Conservation (phyloP, 2,797 vertebrate species). For the Triplophysa yarkandensis region DNA sequence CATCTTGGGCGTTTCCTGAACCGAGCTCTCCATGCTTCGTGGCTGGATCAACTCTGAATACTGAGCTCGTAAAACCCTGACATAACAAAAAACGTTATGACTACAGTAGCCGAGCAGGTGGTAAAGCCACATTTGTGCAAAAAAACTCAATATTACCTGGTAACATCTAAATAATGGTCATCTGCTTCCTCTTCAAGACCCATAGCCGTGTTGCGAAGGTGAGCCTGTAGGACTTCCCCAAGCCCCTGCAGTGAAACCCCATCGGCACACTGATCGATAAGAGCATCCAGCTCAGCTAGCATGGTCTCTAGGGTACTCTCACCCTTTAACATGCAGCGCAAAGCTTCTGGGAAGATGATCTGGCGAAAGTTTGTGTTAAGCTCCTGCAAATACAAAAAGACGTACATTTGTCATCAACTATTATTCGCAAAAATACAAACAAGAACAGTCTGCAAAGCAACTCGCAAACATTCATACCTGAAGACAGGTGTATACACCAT, state of each 20-base stretch:
- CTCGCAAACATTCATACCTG: conserved; percentile 76
- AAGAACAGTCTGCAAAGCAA: background rate
- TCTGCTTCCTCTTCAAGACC: conserved; percentile 87
- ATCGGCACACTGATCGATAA: conserved; percentile 94
- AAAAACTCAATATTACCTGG: conserved; percentile 73
- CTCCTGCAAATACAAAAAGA: conserved; percentile 74
- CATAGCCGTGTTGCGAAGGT: conserved; percentile 82
- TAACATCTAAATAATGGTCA: conserved; percentile 88
- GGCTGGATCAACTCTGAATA: conserved; percentile 98
- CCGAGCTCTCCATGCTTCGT: conserved; percentile 79
- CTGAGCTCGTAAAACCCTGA: conserved; percentile 89
- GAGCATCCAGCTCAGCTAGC: conserved; percentile 88
- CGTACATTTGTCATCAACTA: no score
- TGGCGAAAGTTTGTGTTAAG: conserved; percentile 97
- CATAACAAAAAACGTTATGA: background rate
- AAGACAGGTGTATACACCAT: conserved; percentile 92
- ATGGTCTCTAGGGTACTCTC: conserved; percentile 93
- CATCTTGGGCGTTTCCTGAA: conserved; percentile 97
- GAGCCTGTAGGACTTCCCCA: conserved; percentile 85
- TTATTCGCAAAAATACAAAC: background rate
- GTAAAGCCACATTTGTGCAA: no score
- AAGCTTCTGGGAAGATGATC: conserved; percentile 97
- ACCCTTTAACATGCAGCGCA: conserved; percentile 93
- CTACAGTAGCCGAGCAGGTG: background rate
- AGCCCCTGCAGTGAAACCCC: conserved; percentile 87